A percentile compares a stretch with the other conserved stretches of the same genome.
These are phyloP conservation scores for Drosophila recens DNA, from an alignment of 2,888 invertebrate genomes.

Conservation along the genomic window DNA sequence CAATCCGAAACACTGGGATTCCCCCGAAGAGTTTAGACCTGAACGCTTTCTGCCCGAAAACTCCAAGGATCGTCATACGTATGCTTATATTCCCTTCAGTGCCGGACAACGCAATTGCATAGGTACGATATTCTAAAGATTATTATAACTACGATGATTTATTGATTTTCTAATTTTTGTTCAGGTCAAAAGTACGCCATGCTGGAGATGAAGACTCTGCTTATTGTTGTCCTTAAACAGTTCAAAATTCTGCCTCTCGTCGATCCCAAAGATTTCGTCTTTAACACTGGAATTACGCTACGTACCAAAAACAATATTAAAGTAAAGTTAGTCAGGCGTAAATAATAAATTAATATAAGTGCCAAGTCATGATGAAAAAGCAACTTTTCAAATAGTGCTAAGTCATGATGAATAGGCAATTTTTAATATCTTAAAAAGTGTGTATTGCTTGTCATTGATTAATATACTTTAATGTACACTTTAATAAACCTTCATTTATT, in stretches of 20 bases:
- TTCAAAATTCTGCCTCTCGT: conserved; percentile 61
- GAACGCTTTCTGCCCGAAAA: conserved; percentile 86
- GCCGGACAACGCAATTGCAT: conserved; percentile 84
- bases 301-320: conserved; percentile 49
- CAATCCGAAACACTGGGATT: conserved; percentile 72
- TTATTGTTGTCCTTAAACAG: conserved; percentile 66
- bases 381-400: background rate
- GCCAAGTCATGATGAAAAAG: background rate
- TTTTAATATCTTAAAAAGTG: background rate
- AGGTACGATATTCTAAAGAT: conserved; percentile 53
- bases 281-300: conserved; percentile 50
- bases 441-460: background rate
- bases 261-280: conserved; percentile 48
- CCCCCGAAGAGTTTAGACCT: conserved; percentile 78
- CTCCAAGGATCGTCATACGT: conserved; percentile 70
- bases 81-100: conserved; percentile 82
- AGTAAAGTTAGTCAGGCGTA: conserved; percentile 58
- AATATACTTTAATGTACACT: background rate
- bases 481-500: background rate
- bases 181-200: conserved; percentile 79
- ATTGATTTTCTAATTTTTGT: background rate
- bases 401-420: background rate
- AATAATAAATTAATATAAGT: conserved; percentile 3
- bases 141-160: background rate
- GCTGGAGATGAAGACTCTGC: conserved; percentile 77